Conservation (phyloP, 2,113 vertebrate genomes). For the Myiozetetes cayanensis region DNA sequence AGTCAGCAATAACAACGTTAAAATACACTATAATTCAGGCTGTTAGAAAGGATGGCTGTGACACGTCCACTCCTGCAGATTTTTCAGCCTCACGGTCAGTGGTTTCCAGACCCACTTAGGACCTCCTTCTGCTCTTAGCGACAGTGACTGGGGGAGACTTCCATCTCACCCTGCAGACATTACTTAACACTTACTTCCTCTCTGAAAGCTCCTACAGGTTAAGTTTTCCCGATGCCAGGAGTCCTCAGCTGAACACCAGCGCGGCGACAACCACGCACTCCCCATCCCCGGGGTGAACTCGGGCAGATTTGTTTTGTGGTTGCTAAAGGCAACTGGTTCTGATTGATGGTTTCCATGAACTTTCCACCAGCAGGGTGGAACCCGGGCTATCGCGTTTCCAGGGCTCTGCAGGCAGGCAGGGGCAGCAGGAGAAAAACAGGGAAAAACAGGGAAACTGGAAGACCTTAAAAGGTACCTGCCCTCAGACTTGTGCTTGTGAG, state of each 20-base stretch:
- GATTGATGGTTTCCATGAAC: background rate
- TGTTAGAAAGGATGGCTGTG: background rate
- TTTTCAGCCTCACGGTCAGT: background rate
- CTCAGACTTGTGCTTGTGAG: background rate
- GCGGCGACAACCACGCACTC: background rate
- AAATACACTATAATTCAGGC: background rate
- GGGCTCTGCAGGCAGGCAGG: background rate
- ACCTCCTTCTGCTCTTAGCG: background rate
- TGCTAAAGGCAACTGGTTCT: constrained; percentile 32
- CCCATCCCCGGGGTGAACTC: background rate
- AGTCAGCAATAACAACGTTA: background rate
- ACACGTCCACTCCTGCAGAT: background rate
- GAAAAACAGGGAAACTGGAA: background rate
- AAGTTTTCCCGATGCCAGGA: background rate
- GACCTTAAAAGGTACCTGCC: background rate
- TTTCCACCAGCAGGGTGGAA: background rate
- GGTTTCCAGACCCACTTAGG: background rate
- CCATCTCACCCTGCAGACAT: background rate
- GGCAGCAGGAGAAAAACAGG: background rate
- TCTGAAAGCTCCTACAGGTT: constrained; percentile 1
- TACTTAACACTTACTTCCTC: background rate
- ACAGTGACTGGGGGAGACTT: background rate
- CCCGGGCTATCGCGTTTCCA: background rate
- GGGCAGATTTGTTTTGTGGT: constrained; percentile 41
- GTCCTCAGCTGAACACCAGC: background rate